Percentiles rank a stretch among this genome's conserved stretches.
Evolutionary conservation across 2,888 invertebrate species (phyloP).

Genomic region (Apomyelois bistriatella): DNA sequence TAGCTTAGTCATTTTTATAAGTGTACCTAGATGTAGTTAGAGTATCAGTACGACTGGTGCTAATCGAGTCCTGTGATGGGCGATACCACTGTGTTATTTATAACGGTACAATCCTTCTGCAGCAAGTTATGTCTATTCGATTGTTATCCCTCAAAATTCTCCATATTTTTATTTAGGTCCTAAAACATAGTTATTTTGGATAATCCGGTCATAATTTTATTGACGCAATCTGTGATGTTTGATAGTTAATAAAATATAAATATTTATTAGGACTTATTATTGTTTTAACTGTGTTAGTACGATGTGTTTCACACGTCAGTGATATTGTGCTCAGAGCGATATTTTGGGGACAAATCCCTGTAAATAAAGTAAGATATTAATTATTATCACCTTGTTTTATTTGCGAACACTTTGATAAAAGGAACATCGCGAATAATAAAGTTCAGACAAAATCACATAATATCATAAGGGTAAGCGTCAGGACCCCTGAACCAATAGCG

Average conservation of each 20-base stretch:
- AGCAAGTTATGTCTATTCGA: not conserved
- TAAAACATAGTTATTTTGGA: not conserved
- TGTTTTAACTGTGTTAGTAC: conserved; percentile 39
- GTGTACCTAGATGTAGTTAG: not conserved
- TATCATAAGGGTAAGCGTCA: too few species aligned
- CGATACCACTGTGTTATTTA: too few species aligned
- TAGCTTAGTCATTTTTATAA: not conserved
- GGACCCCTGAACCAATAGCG: too few species aligned
- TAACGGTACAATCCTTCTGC: not conserved
- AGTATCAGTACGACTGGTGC: not conserved
- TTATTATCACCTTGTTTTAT: conserved; percentile 24
- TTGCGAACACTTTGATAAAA: conserved; percentile 10
- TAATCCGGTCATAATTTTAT: conserved; percentile 35
- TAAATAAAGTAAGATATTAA: conserved; percentile 39
- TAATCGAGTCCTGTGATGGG: not conserved
- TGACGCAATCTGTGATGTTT: conserved; percentile 66
- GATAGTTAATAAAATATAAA: conserved; percentile 39
- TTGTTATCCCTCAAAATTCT: not conserved
- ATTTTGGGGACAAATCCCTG: conserved; percentile 43
- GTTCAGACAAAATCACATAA: too few species aligned
- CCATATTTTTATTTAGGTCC: not conserved
- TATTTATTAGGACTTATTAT: conserved; percentile 48
- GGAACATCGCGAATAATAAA: too few species aligned
- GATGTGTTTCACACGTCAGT: conserved; percentile 56
- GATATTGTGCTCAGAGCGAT: conserved; percentile 67